Conservation (phyloP, 1,140 invertebrate genomes). For the Cyrtorhinus lividipennis region DNA sequence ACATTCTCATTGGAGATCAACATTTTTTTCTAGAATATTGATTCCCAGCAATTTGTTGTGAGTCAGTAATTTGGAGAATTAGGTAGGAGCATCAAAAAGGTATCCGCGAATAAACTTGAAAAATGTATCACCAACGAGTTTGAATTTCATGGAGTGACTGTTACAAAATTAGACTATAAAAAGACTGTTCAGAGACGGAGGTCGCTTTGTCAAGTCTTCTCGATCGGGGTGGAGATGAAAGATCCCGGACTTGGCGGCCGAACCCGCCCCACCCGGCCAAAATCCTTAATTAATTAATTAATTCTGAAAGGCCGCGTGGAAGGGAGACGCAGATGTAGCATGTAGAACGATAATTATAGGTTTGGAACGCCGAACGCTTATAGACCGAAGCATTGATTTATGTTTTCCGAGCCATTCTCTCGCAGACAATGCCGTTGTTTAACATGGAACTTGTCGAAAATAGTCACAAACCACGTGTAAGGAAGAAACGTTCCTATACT, state of each 20-base stretch:
- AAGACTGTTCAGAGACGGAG: not conserved
- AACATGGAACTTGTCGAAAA: not conserved
- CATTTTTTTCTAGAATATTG: too few species aligned
- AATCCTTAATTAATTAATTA: slow-evolving; percentile 9
- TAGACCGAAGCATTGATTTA: not conserved
- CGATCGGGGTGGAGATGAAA: slow-evolving; percentile 3
- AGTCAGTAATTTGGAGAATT: too few species aligned
- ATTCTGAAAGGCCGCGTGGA: not conserved
- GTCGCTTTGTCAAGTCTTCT: not conserved
- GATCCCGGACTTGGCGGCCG: slow-evolving; percentile 3
- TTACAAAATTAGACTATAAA: not conserved
- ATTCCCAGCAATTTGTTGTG: too few species aligned
- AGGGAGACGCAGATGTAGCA: not conserved
- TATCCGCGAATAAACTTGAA: too few species aligned
- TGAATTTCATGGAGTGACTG: not conserved
- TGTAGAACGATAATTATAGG: slow-evolving; percentile 6
- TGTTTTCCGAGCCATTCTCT: not conserved
- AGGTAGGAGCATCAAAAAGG: too few species aligned
- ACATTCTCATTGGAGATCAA: too few species aligned
- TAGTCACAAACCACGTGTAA: not conserved
- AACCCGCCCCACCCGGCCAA: slow-evolving; percentile 2
- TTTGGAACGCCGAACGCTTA: not conserved
- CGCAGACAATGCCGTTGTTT: slow-evolving; percentile 9
- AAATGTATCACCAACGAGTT: too few species aligned
- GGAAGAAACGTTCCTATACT: too few species aligned